phyloP scores from a whole-genome alignment of 2,888 invertebrate genomes.

The Amphipoea oculea region DNA sequence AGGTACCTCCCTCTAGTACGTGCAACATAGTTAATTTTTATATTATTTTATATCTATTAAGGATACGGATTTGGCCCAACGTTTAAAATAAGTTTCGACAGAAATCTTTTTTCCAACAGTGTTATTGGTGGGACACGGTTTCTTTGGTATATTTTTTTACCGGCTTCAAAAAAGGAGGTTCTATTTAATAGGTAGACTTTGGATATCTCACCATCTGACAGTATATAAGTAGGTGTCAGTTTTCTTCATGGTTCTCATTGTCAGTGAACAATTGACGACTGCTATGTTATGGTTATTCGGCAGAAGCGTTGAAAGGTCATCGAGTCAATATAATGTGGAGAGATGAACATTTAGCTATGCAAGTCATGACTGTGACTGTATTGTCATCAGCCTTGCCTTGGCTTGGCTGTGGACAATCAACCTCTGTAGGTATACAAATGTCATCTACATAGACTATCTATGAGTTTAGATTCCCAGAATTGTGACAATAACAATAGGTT shows the following conservation, averaged over 20 bases:
- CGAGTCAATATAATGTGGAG: background rate
- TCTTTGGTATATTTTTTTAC: background rate
- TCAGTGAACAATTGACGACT: background rate
- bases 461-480: constrained; percentile 8
- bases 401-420: background rate
- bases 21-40: background rate
- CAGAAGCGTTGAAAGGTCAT: constrained; percentile 1
- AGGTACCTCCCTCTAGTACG: background rate
- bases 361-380: constrained; percentile 21
- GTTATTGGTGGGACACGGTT: background rate
- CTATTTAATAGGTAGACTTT: background rate
- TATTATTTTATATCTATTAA: background rate
- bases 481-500: background rate
- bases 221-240: background rate
- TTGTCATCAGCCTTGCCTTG: constrained; percentile 15
- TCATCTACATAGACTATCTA: constrained; percentile 4
- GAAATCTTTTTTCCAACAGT: background rate
- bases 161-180: no score
- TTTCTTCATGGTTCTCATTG: background rate
- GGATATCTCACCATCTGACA: background rate
- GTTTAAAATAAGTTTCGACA: background rate
- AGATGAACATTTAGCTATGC: constrained; percentile 11
- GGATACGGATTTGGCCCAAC: background rate
- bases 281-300: background rate
- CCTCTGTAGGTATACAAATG: constrained; percentile 6